Evolutionary conservation across 2,888 invertebrate genomes (phyloP), one percentile per base, ranked within the genome.

Genomic region (Ectemnius lituratus): DNA sequence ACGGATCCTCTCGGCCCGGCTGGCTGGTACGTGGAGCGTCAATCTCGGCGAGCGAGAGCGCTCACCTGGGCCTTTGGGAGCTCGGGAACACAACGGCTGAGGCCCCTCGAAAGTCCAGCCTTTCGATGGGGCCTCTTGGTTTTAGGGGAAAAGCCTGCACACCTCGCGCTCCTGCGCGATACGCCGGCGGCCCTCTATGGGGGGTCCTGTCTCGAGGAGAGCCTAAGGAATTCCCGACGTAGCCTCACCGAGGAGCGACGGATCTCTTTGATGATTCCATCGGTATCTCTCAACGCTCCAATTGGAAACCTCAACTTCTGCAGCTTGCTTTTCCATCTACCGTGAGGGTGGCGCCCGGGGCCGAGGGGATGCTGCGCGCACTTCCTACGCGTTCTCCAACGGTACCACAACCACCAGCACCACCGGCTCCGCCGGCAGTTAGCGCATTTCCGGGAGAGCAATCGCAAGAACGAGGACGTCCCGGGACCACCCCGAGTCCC

Each of bases 161-260:
- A 60, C 18, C 47, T 3, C 27, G 62, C 70, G 70, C 16, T 14
- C 6, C 20, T 0, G 20, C 49, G 8, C 23, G 20, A 18, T 13
- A 52, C 16, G n/a, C 52, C 16, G 16, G 4, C 52, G 4, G 0
- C 52, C 14, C 13, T 27, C 75, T 81, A 81, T 76, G 81, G 81
- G 66, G 81, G 81, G 2, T 81, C 76, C 62, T 81, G 72, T 56
- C 79, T 72, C 56, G 74, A 74, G 46, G 71, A 73, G 4, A 70
- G 18, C 20, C 47, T 49, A 4, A 67, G 58, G 49, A 8, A 37
- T 11, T 37, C 37, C 8, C 28, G 49, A 45, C 72, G 62, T 8
- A 46, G 23, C 11, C 56, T 57, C 14, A 63, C 47, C 62, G 59
- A 23, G 1, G 20, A 56, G 20, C n/a, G 60, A 49, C 71, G 45